A percentile compares a stretch with the other conserved stretches of the same genome.
Evolutionary conservation across 2,888 invertebrate species (phyloP).

Genomic region (Panopea generosa): DNA sequence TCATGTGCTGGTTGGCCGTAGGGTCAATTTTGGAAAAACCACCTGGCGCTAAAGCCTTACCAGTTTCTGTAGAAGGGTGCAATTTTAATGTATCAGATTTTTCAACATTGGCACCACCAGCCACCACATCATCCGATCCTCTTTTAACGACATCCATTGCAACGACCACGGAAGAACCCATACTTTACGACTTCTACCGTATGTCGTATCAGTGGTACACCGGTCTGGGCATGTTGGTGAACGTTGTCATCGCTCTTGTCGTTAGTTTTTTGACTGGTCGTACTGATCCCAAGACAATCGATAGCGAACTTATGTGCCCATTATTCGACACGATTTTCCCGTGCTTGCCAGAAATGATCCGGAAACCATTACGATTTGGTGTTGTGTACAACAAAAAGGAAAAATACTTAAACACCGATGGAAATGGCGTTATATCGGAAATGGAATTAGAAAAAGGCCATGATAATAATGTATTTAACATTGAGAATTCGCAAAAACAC

Average conservation of each 20-base stretch:
- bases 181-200: slow-evolving; percentile 60
- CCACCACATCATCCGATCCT: neutral
- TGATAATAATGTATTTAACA: neutral
- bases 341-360: slow-evolving; percentile 47
- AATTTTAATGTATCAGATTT: slow-evolving; percentile 33
- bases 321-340: slow-evolving; percentile 57
- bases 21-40: slow-evolving; percentile 50
- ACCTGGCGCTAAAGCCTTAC: slow-evolving; percentile 11
- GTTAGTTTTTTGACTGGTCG: slow-evolving; percentile 64
- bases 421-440: no score
- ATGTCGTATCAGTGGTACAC: slow-evolving; percentile 71
- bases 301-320: slow-evolving; percentile 54
- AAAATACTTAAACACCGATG: neutral
- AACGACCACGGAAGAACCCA: slow-evolving; percentile 30
- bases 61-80: slow-evolving; percentile 32
- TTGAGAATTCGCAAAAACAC: no score
- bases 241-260: slow-evolving; percentile 55
- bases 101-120: slow-evolving; percentile 6
- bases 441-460: neutral
- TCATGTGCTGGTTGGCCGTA: slow-evolving; percentile 56
- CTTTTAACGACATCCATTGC: neutral
- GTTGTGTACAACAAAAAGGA: slow-evolving; percentile 39
- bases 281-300: slow-evolving; percentile 37
- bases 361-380: slow-evolving; percentile 52
- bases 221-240: slow-evolving; percentile 56